Evolutionary conservation across 2,113 vertebrate species (phyloP), one percentile per base, ranked within the genome.

Genomic region (Pseudorectes ferrugineus): DNA sequence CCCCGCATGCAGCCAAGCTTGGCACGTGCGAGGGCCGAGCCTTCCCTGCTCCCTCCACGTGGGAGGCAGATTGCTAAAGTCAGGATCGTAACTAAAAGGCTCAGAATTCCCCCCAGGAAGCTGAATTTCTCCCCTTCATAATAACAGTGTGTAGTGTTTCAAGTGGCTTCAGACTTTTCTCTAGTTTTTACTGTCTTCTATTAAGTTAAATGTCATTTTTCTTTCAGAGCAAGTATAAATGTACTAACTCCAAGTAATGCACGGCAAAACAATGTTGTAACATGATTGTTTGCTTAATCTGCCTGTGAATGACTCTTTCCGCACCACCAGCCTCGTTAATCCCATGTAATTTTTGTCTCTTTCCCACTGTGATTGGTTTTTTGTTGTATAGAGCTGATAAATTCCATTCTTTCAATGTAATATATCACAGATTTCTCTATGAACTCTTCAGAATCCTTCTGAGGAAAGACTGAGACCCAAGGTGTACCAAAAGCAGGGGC

Each of bases 11-110:
- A 8, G n/a, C 61, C 19, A 55, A 51, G 49, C 11, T 10, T 2
- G 2, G 3, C 18, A 12, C 0, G 0, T 8, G 29, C 1, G 1
- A n/a, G 33, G 61, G 66, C 46, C 84, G 89, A n/a, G 66, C n/a
- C n/a, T 42, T 25, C 46, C 55, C 59, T 7, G 24, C 76, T 82
- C 52, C 83, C 65, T 58, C 21, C 0, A 3, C 8, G 62, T 21
- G 3, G 75, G 58, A 72, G 59, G 63, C 89, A 91, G 35, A 29
- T 84, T 51, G 52, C 73, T 66, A 3, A 40, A 71, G 42, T 31
- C 71, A 54, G 49, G n/a, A 24, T 55, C 2, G 1, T 3, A 23
- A 36, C 36, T 36, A 8, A 67, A 62, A 87, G 36, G 38, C 31
- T 79, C 66, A 26, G 36, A 79, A 76, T 85, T 75, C 33, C 25